Percentiles rank a stretch among this genome's conserved stretches.
These are phyloP conservation scores for Prosapia bicincta DNA, from an alignment of 2,888 invertebrate species.

Conservation along the genomic window DNA sequence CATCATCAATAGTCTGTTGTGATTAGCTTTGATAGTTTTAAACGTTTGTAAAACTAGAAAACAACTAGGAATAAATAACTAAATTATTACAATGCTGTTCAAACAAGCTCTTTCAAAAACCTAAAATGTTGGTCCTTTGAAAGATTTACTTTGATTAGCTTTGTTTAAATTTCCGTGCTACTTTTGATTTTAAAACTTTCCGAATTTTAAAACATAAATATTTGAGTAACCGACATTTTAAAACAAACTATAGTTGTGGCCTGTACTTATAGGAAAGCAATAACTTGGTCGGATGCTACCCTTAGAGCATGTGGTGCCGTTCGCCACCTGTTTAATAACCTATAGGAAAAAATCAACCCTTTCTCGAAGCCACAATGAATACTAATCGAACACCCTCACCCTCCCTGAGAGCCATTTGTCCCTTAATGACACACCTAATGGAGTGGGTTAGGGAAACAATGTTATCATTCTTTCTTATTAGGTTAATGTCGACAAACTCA, in stretches of 20 bases:
- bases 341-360: slow-evolving; percentile 31
- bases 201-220: too few species aligned
- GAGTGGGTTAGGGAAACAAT: slow-evolving; percentile 19
- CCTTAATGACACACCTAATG: slow-evolving; percentile 27
- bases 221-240: not conserved
- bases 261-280: not conserved
- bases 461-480: slow-evolving; percentile 12
- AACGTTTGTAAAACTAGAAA: too few species aligned
- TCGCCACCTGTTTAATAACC: slow-evolving; percentile 29
- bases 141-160: too few species aligned
- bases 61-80: too few species aligned
- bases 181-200: too few species aligned
- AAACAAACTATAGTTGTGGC: not conserved
- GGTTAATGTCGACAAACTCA: not conserved
- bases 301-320: not conserved
- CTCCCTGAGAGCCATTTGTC: slow-evolving; percentile 9
- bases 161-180: too few species aligned
- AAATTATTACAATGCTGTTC: too few species aligned
- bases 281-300: not conserved
- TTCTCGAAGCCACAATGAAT: slow-evolving; percentile 25
- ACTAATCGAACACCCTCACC: slow-evolving; percentile 24
- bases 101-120: too few species aligned
- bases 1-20: too few species aligned
- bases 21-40: too few species aligned
- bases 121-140: too few species aligned